Conservation (phyloP, 2,888 invertebrate species). For the Nomada goodeniana region DNA sequence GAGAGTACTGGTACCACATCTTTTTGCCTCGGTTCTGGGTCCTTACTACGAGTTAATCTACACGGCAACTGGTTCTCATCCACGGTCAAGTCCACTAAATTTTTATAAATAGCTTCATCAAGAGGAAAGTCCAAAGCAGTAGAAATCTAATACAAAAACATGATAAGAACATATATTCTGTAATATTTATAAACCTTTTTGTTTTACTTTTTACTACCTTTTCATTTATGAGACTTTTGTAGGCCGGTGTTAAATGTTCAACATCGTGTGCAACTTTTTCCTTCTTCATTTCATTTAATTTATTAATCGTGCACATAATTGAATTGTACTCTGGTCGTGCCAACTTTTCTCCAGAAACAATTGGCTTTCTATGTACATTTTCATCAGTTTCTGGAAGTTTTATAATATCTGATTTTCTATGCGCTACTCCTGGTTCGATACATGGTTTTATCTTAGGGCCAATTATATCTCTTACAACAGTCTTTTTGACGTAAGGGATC, state of each 20-base stretch:
- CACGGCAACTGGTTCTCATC: slow-evolving; percentile 77
- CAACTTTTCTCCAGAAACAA: slow-evolving; percentile 61
- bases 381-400: slow-evolving; percentile 4
- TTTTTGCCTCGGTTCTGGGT: slow-evolving; percentile 78
- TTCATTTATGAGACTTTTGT: slow-evolving; percentile 72
- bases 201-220: slow-evolving; percentile 72
- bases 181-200: neutral
- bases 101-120: slow-evolving; percentile 77
- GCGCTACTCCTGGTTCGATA: slow-evolving; percentile 65
- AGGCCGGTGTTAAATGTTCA: slow-evolving; percentile 71
- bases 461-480: slow-evolving; percentile 56
- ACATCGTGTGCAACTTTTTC: slow-evolving; percentile 71
- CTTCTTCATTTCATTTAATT: slow-evolving; percentile 72
- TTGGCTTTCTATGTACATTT: neutral
- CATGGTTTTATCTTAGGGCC: slow-evolving; percentile 59
- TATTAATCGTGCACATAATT: slow-evolving; percentile 75
- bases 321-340: slow-evolving; percentile 80
- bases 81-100: slow-evolving; percentile 77
- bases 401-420: neutral
- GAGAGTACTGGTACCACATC: slow-evolving; percentile 76
- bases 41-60: slow-evolving; percentile 77
- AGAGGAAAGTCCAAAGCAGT: slow-evolving; percentile 76
- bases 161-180: neutral
- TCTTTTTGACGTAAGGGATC: slow-evolving; percentile 64
- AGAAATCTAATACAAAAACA: slow-evolving; percentile 72